Evolutionary conservation across 2,797 vertebrate genomes (phyloP).

Genomic region (Epinephelus malabaricus): DNA sequence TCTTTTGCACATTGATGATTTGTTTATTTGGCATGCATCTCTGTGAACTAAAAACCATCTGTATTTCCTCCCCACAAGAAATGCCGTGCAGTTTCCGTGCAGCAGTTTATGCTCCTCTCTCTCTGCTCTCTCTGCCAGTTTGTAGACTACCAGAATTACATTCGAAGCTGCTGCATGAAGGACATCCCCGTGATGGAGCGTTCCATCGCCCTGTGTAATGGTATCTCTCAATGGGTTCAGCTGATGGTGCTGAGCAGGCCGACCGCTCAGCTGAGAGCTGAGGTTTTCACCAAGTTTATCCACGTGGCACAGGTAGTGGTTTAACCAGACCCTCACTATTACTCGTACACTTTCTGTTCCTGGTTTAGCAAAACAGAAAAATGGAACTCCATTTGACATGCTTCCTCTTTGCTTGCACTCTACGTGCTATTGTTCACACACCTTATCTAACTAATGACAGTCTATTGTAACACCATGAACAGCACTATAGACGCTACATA

Average conservation of each 20-base stretch:
- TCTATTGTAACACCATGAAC: constrained; percentile 36
- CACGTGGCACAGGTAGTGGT: constrained; percentile 92
- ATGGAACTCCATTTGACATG: background rate
- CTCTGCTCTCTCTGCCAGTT: constrained; percentile 82
- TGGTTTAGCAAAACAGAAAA: constrained; percentile 7
- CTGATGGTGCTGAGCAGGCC: constrained; percentile 97
- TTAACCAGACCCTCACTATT: constrained; percentile 17
- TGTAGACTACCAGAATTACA: constrained; percentile 95
- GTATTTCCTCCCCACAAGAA: constrained; percentile 55
- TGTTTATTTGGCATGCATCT: constrained; percentile 14
- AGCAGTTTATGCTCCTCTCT: constrained; percentile 45
- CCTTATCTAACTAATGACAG: constrained; percentile 28
- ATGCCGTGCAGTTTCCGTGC: constrained; percentile 53
- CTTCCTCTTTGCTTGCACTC: constrained; percentile 48
- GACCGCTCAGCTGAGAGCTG: constrained; percentile 95
- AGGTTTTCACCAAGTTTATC: constrained; percentile 97
- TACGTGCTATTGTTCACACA: constrained; percentile 18
- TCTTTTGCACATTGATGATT: constrained; percentile 12
- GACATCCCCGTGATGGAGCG: constrained; percentile 97
- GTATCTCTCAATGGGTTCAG: constrained; percentile 97
- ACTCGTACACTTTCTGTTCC: constrained; percentile 41
- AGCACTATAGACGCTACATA: constrained; percentile 36
- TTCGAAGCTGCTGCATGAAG: constrained; percentile 93
- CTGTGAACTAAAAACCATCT: constrained; percentile 26
- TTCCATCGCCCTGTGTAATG: constrained; percentile 95